These are phyloP conservation scores for Burhinus bistriatus DNA, from an alignment of 2,113 vertebrate species.

Conservation along the genomic window DNA sequence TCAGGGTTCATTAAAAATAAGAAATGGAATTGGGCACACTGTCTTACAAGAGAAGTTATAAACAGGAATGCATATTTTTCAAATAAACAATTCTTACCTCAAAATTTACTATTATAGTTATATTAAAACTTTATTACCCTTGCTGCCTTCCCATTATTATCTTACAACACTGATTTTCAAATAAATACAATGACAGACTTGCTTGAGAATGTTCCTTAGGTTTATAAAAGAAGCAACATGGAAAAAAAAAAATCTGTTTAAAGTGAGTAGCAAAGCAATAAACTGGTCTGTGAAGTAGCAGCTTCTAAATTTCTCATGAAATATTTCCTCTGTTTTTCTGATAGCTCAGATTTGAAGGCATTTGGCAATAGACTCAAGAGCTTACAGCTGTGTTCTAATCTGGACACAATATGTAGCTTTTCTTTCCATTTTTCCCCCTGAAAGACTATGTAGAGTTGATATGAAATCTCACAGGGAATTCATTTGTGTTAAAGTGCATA, in stretches of 20 bases:
- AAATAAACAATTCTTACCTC: background rate
- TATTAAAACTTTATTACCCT: background rate
- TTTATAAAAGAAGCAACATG: background rate
- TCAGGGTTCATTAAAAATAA: background rate
- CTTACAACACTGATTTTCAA: background rate
- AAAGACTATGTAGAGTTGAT: background rate
- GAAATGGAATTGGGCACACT: background rate
- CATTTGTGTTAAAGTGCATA: background rate
- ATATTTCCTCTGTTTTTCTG: background rate
- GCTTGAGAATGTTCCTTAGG: background rate
- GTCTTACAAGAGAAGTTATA: background rate
- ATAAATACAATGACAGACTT: background rate
- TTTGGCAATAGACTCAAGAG: background rate
- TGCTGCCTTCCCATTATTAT: background rate
- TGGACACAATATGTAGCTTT: background rate
- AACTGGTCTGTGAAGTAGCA: background rate
- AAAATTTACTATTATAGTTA: background rate
- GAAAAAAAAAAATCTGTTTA: background rate
- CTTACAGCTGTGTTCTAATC: background rate
- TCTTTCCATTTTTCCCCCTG: background rate
- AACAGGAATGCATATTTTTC: background rate
- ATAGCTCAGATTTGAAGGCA: background rate
- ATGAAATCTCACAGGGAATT: background rate
- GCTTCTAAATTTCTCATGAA: constrained; percentile 1
- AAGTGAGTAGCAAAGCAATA: background rate